Percentiles rank a stretch among this genome's conserved stretches.
phyloP scores from a whole-genome alignment of 2,888 invertebrate genomes.

The Calliopum simillimum region DNA sequence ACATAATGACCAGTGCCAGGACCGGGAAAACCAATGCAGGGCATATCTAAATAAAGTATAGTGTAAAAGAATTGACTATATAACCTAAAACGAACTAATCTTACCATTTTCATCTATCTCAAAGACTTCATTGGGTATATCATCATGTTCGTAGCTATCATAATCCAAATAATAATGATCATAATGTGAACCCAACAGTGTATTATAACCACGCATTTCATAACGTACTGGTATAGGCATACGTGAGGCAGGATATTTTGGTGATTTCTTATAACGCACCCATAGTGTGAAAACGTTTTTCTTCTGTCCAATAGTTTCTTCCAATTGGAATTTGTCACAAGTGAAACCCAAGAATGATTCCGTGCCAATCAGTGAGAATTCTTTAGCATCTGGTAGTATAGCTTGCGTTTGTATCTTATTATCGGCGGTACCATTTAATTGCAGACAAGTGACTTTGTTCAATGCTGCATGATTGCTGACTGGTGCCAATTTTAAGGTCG shows the following conservation, averaged over 20 bases:
- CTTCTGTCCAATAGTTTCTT: conserved; percentile 79
- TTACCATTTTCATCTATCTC: conserved; percentile 72
- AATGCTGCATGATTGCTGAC: conserved; percentile 79
- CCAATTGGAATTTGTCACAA: conserved; percentile 84
- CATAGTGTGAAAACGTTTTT: conserved; percentile 90
- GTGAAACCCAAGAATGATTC: conserved; percentile 78
- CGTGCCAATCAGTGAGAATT: conserved; percentile 76
- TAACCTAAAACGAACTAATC: not conserved
- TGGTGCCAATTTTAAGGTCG: conserved; percentile 85
- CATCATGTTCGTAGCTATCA: conserved; percentile 74
- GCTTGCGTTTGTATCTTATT: conserved; percentile 76
- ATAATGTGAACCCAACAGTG: conserved; percentile 93
- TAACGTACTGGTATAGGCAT: conserved; percentile 82
- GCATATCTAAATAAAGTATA: conserved; percentile 68
- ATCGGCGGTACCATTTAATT: conserved; percentile 81
- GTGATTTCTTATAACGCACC: conserved; percentile 79
- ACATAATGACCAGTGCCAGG: conserved; percentile 86
- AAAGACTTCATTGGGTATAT: conserved; percentile 78
- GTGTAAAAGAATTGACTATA: not conserved
- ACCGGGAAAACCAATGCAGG: conserved; percentile 86
- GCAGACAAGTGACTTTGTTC: conserved; percentile 84
- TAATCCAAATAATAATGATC: conserved; percentile 94
- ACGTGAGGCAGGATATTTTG: conserved; percentile 65
- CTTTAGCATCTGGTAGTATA: conserved; percentile 83
- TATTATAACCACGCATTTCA: conserved; percentile 95